Evolutionary conservation across 1,140 invertebrate genomes (phyloP).

Genomic region (Coelopa frigida): DNA sequence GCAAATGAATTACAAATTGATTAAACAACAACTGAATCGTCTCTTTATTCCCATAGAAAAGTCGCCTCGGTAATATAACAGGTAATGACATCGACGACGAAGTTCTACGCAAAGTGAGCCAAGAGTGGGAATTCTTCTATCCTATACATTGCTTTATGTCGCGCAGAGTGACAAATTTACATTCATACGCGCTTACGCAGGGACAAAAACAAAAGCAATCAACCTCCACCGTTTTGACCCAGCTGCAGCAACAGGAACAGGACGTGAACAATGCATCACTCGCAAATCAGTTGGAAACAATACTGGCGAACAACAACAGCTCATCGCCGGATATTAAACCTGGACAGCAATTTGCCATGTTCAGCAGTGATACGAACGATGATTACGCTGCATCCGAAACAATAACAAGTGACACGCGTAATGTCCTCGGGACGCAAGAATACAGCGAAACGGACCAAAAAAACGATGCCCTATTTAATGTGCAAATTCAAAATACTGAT

Average conservation of each 20-base stretch:
- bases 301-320: neutral
- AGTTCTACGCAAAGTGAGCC: conserved; percentile 20
- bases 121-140: conserved; percentile 40
- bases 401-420: neutral
- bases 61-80: conserved; percentile 10
- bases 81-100: conserved; percentile 18
- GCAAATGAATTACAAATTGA: neutral
- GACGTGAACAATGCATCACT: neutral
- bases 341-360: too few relatives aligned
- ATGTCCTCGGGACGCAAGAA: neutral
- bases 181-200: conserved; percentile 37
- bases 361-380: conserved; percentile 15
- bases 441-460: neutral
- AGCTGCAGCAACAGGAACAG: neutral
- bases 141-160: conserved; percentile 34
- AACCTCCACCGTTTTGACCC: neutral
- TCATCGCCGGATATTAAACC: neutral
- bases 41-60: conserved; percentile 7
- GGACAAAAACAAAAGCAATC: conserved; percentile 7
- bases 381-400: conserved; percentile 1
- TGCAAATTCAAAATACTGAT: conserved; percentile 15
- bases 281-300: neutral
- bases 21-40: neutral
- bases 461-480: conserved; percentile 2
- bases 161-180: conserved; percentile 32